Conservation (phyloP, 2,797 vertebrate species). For the Taenioides sp. region DNA sequence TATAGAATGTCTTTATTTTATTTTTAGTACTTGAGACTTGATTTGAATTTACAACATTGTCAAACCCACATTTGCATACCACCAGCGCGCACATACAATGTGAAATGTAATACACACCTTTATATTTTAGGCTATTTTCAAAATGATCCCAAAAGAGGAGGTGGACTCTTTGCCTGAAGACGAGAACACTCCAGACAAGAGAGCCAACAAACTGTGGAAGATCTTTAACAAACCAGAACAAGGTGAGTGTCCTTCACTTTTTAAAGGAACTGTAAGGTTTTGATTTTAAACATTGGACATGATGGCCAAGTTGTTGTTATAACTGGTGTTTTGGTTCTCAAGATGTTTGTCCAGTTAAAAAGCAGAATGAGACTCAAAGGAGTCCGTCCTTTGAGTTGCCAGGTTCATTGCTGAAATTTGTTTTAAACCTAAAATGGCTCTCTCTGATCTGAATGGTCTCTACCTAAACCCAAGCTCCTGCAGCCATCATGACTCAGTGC, state of each 20-base stretch:
- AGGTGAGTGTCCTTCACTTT: conserved; percentile 67
- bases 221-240: conserved; percentile 82
- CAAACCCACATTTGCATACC: neutral
- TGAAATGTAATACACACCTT: neutral
- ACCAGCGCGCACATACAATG: neutral
- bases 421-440: too few species aligned
- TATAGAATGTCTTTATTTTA: neutral
- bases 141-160: conserved; percentile 83
- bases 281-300: too few species aligned
- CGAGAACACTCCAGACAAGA: conserved; percentile 86
- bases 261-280: too few species aligned
- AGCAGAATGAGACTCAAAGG: too few species aligned
- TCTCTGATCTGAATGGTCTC: too few species aligned
- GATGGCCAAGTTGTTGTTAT: too few species aligned
- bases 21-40: neutral
- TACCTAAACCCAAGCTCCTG: too few species aligned
- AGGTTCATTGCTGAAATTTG: too few species aligned
- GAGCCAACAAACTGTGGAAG: conserved; percentile 85
- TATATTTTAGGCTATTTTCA: conserved; percentile 84
- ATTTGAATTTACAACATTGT: neutral
- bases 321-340: too few species aligned
- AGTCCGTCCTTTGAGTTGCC: too few species aligned
- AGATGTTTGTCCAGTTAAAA: too few species aligned
- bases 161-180: conserved; percentile 70
- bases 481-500: too few species aligned